Conservation (phyloP, 2,888 invertebrate species). For the Endotricha flammealis region DNA sequence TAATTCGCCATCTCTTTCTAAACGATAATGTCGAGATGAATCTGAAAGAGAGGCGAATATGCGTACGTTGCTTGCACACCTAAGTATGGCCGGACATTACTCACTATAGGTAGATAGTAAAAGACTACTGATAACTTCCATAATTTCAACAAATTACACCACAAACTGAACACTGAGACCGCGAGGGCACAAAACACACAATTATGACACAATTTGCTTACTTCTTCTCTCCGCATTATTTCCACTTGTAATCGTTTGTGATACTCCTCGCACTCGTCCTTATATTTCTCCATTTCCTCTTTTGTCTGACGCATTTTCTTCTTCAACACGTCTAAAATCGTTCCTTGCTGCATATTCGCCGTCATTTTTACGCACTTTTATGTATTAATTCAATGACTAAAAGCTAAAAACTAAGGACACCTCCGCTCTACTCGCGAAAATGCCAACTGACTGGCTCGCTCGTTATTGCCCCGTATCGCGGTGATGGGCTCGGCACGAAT, state of each 20-base stretch:
- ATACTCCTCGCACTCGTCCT: slow-evolving; percentile 97
- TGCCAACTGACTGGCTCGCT: slow-evolving; percentile 72
- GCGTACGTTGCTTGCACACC: slow-evolving; percentile 77
- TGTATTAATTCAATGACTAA: slow-evolving; percentile 55
- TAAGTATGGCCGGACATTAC: slow-evolving; percentile 78
- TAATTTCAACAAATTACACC: slow-evolving; percentile 33
- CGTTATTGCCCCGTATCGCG: slow-evolving; percentile 64
- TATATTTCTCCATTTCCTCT: slow-evolving; percentile 99
- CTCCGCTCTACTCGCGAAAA: slow-evolving; percentile 75
- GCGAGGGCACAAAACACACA: slow-evolving; percentile 48
- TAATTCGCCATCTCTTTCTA: slow-evolving; percentile 58
- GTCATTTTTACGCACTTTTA: slow-evolving; percentile 83
- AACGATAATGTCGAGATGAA: slow-evolving; percentile 42
- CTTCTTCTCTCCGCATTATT: slow-evolving; percentile 98
- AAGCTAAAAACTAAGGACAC: slow-evolving; percentile 71
- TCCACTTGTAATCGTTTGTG: slow-evolving; percentile 97
- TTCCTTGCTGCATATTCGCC: slow-evolving; percentile 93
- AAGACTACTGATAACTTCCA: slow-evolving; percentile 60
- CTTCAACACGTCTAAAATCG: slow-evolving; percentile 97
- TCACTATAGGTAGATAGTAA: slow-evolving; percentile 75
- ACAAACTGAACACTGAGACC: slow-evolving; percentile 33
- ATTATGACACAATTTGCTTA: slow-evolving; percentile 81
- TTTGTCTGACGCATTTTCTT: slow-evolving; percentile 99
- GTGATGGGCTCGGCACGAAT: slow-evolving; percentile 74
- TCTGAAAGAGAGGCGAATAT: slow-evolving; percentile 70